Evolutionary conservation across 2,797 vertebrate genomes (phyloP), one percentile per base, ranked within the genome.

Genomic region (Kryptopterus vitreolus): DNA sequence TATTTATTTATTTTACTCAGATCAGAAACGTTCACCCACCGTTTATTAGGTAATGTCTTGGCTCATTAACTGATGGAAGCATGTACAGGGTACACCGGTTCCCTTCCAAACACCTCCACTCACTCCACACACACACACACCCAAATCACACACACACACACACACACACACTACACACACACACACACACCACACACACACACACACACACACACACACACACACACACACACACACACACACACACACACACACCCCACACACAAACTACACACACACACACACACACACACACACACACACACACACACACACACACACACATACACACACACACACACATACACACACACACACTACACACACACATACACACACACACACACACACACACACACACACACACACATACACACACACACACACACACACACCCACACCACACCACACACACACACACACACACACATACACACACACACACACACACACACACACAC

Each of bases 41-140:
- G 58, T 59, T 46, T n/a, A 74, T 74, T 58, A 74, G 72, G 33
- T 74, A 74, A 74, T 29, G 72, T 74, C 55, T 74, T 74, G 72
- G 72, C 55, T 59, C 15, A 9, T 46, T 20, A 10, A 74, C 55
- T 20, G 9, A 15, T 74, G 16, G 55, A 59, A 59, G 26, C 33
- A 59, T 29, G 12, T 24, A 43, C 38, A 74, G 59, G 72, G 33
- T 74, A 46, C 43, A 59, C 24, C 46, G 55, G 35, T 59, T 74
- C 57, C n/a, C 16, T 46, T 26, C 55, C 35, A 29, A 76, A 69
- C 75, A 48, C 53, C 13, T 38, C 80, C 61, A 84, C n/a, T 29
- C 57, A 52, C 31, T 13, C 35, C 53, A 82, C n/a, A 81, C 65
- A 53, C 58, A 59, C 58, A n/a, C n/a, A n/a, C n/a, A n/a, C n/a